Evolutionary conservation across 2,113 vertebrate genomes (phyloP).

Genomic region (Aleadryas rufinucha): DNA sequence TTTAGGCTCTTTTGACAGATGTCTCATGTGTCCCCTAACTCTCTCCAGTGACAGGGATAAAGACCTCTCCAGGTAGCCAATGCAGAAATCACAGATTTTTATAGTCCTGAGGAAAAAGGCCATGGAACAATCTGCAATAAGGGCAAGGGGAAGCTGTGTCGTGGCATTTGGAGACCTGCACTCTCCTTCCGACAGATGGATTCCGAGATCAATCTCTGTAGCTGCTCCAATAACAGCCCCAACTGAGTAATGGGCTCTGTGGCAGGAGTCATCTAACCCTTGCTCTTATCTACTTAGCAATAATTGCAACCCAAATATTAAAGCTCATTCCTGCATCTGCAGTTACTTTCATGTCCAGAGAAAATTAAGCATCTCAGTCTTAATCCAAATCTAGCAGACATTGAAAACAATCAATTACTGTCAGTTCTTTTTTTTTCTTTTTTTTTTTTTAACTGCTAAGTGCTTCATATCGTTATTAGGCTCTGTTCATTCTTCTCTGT

Average conservation of each 20-base stretch:
- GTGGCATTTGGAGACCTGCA: background rate
- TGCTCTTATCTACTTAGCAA: conserved; percentile 41
- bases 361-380: conserved; percentile 37
- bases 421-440: background rate
- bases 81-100: background rate
- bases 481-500: background rate
- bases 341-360: conserved; percentile 16
- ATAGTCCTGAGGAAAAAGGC: background rate
- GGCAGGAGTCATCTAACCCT: conserved; percentile 9
- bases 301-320: conserved; percentile 29
- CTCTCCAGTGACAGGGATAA: background rate
- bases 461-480: background rate
- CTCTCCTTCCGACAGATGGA: background rate
- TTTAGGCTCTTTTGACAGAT: background rate
- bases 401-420: conserved; percentile 10
- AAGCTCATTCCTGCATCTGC: conserved; percentile 17
- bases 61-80: background rate
- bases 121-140: background rate
- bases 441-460: background rate
- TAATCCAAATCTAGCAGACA: conserved; percentile 21
- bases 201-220: background rate
- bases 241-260: background rate
- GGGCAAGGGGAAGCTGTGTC: background rate
- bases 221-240: background rate
- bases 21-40: background rate